Conservation (phyloP, 1,140 invertebrate genomes). For the Belonocnema kinseyi region DNA sequence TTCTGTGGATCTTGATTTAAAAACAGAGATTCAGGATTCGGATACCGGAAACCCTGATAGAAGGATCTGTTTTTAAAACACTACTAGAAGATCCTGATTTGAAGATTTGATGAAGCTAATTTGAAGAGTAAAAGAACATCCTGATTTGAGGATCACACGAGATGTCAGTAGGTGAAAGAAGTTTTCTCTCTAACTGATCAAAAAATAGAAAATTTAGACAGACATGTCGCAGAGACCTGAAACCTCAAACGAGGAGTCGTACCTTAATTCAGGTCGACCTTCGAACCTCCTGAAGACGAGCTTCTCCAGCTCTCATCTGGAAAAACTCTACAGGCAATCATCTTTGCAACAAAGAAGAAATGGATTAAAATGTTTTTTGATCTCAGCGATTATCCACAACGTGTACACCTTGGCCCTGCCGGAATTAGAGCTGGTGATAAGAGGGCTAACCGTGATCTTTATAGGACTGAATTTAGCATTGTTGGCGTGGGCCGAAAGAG, state of each 20-base stretch:
- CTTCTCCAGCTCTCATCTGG: constrained; percentile 75
- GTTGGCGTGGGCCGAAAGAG: constrained; percentile 74
- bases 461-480: constrained; percentile 76
- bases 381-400: constrained; percentile 82
- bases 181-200: neutral
- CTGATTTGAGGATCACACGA: neutral
- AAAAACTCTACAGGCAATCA: constrained; percentile 86
- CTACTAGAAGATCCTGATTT: no score
- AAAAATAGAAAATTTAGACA: neutral
- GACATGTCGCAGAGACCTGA: constrained; percentile 63
- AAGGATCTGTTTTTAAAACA: no score
- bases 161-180: neutral
- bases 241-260: constrained; percentile 72
- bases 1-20: no score
- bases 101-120: no score
- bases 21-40: no score
- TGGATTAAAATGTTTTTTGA: constrained; percentile 85
- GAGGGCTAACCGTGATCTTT: constrained; percentile 76
- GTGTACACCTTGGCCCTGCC: constrained; percentile 77
- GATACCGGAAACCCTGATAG: no score
- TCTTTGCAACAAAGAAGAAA: constrained; percentile 84
- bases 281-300: constrained; percentile 69
- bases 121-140: neutral
- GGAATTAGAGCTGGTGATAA: constrained; percentile 75
- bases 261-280: constrained; percentile 70